A percentile compares a stretch with the other conserved stretches of the same genome.
Conservation (phyloP, 2,888 invertebrate genomes). For the Penaeus monodon region DNA sequence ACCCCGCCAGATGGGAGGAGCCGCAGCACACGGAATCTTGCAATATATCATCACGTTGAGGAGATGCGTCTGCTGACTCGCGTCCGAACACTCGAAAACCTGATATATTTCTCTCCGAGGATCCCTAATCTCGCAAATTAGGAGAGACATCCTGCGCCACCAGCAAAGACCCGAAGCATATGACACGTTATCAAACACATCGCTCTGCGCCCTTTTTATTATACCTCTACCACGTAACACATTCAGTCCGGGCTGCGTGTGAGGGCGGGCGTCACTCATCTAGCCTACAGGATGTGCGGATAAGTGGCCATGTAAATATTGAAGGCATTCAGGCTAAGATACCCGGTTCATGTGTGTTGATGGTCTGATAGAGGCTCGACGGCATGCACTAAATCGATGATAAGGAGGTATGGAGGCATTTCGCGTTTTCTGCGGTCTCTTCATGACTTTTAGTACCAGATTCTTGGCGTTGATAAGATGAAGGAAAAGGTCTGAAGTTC, state of each 20-base stretch:
- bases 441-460: constrained; percentile 25
- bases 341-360: constrained; percentile 36
- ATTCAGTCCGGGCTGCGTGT: background rate
- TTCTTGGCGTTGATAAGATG: constrained; percentile 29
- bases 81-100: constrained; percentile 26
- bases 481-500: background rate
- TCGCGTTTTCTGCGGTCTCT: background rate
- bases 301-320: constrained; percentile 37
- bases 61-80: constrained; percentile 47
- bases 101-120: background rate
- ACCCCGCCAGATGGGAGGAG: constrained; percentile 44
- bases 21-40: constrained; percentile 49
- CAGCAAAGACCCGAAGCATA: too few species aligned
- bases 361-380: constrained; percentile 21
- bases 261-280: background rate
- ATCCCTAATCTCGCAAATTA: background rate
- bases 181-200: too few species aligned
- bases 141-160: background rate
- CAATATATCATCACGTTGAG: constrained; percentile 58
- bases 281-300: constrained; percentile 21
- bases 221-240: too few species aligned
- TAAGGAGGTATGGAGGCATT: constrained; percentile 30
- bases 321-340: constrained; percentile 19
- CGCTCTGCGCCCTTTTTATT: too few species aligned
- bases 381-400: constrained; percentile 32